A percentile compares a stretch with the other conserved stretches of the same genome.
Conservation (phyloP, 1,140 invertebrate species). For the Physella acuta region DNA sequence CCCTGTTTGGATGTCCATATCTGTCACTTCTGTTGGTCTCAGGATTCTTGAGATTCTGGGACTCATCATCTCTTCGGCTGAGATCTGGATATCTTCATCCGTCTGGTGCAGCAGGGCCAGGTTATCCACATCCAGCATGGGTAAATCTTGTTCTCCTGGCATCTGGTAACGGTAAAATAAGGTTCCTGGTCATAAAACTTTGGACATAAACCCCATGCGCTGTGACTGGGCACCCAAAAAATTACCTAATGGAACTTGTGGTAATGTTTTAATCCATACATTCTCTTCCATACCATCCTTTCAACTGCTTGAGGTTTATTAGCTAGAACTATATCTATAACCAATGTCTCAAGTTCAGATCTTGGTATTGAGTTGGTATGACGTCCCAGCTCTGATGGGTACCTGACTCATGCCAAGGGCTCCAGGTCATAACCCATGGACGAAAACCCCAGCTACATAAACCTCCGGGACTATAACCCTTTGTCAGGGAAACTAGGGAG, state of each 20-base stretch:
- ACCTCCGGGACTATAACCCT: not conserved
- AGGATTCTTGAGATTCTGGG: slow-evolving; percentile 14
- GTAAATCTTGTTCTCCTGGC: slow-evolving; percentile 19
- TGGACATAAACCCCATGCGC: not conserved
- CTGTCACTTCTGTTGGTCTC: not conserved
- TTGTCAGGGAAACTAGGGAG: not conserved
- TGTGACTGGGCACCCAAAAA: not conserved
- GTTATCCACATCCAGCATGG: not conserved
- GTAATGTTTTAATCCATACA: not conserved
- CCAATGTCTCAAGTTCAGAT: not conserved
- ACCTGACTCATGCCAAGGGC: not conserved
- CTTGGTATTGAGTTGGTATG: not conserved
- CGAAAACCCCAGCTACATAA: too few species aligned
- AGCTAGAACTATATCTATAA: not conserved
- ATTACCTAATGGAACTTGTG: not conserved
- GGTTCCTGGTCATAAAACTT: not conserved
- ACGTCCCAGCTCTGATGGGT: not conserved
- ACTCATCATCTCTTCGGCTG: slow-evolving; percentile 1
- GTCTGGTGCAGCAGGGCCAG: not conserved
- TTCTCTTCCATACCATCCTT: not conserved
- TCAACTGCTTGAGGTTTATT: not conserved
- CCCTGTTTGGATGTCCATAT: not conserved
- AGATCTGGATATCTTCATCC: not conserved
- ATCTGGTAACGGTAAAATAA: not conserved
- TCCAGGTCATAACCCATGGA: too few species aligned